Evolutionary conservation across 1,140 invertebrate species (phyloP), one percentile per base, ranked within the genome.

Genomic region (Lordiphosa collinella): DNA sequence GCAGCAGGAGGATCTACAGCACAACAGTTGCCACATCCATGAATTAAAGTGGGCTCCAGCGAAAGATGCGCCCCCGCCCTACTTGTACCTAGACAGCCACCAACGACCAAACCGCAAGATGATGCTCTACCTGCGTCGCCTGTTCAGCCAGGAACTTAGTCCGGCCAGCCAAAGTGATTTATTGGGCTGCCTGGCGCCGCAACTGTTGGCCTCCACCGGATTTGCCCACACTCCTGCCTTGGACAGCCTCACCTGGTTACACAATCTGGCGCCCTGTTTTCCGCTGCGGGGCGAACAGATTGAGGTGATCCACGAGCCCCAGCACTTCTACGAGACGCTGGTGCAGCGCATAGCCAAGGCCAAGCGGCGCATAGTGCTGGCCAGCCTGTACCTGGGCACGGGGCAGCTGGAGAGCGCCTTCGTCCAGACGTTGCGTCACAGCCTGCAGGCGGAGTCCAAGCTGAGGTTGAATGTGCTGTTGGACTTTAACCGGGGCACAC

Each of bases 321-420:
- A 90, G 34, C 91, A 92, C 50, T 97, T 96, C 88, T 97, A 97
- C 82, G 89, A 93, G 10, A 93, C 91, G 2, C 76, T 98, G 10
- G 80, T 97, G 76, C 89, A 93, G 34, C 93, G 93, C 88, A 93
- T 94, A 69, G 89, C 89, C 67, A 90, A 88, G 60, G 95, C 97
- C 2, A 93, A 93, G 62, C 90, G 91, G 47, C 92, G 98, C 75
- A 95, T 99, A 78, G 93, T 94, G 0, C 89, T 99, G 43, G 95
- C 97, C 2, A 98, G 98, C 41, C 90, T 99, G 4, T 99, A 99
- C 89, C 90, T 99, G 34, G 98, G 98, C 37, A 98, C 93, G 56
- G 97, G 97, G 1, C 84, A 91, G 22, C 89, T 98, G 56, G 98
- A 99, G 90, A 90, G 92, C 51, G 90, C 95, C 54, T 89, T 99